A percentile compares a stretch with the other conserved stretches of the same genome.
These are phyloP conservation scores for Physella acuta DNA, from an alignment of 1,140 invertebrate species.

Conservation along the genomic window DNA sequence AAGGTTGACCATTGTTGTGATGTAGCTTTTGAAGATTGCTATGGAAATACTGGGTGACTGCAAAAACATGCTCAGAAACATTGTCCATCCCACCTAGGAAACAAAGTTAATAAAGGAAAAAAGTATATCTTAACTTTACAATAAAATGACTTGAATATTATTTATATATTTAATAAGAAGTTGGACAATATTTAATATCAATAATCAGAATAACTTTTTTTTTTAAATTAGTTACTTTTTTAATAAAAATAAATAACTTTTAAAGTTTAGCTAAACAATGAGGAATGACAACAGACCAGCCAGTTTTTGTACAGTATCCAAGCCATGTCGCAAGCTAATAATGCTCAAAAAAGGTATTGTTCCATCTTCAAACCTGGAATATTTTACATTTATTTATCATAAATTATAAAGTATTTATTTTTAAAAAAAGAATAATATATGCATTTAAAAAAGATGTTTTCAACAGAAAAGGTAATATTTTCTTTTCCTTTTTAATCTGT, in stretches of 20 bases:
- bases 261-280: no score
- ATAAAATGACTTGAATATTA: background rate
- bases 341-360: conserved; percentile 87
- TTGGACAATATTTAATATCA: no score
- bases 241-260: no score
- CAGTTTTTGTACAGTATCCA: conserved; percentile 67
- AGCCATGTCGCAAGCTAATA: conserved; percentile 77
- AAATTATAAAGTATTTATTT: background rate
- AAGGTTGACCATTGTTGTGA: conserved; percentile 75
- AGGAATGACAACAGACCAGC: conserved; percentile 43
- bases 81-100: conserved; percentile 67
- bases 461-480: background rate
- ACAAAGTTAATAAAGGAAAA: background rate
- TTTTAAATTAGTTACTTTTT: no score
- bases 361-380: conserved; percentile 90
- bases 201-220: no score
- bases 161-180: background rate
- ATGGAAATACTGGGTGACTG: conserved; percentile 74
- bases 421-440: background rate
- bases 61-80: conserved; percentile 76
- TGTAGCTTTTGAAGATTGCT: conserved; percentile 67
- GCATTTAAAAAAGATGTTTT: background rate
- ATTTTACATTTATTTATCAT: no score
- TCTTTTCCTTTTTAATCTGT: background rate
- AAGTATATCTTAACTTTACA: background rate